phyloP scores from a whole-genome alignment of 2,888 invertebrate genomes.

The Drosophila tripunctata region DNA sequence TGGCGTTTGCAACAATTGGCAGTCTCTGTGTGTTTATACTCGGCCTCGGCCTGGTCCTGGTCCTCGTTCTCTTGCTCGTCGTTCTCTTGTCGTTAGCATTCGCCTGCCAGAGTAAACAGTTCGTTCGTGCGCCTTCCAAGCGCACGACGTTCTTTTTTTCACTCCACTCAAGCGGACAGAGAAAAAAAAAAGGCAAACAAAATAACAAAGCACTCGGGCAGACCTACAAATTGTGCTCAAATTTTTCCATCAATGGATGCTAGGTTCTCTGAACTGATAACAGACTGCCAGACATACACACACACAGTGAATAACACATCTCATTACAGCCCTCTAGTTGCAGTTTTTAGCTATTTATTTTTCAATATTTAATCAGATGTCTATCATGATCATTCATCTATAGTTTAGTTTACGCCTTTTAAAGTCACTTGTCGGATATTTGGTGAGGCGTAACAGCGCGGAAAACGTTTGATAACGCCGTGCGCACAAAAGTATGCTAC shows the following conservation, averaged over 20 bases:
- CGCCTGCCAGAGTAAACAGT: conserved; percentile 71
- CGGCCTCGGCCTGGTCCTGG: conserved; percentile 15
- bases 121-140: conserved; percentile 54
- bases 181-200: background rate
- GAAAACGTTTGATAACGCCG: conserved; percentile 76
- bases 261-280: conserved; percentile 68
- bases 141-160: conserved; percentile 34
- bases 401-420: background rate
- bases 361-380: background rate
- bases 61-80: conserved; percentile 18
- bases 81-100: conserved; percentile 30
- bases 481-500: conserved; percentile 61
- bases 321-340: conserved; percentile 1
- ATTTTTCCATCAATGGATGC: conserved; percentile 73
- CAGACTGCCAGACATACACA: conserved; percentile 32
- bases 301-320: too few species aligned
- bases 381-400: conserved; percentile 1
- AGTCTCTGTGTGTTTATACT: conserved; percentile 50
- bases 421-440: conserved; percentile 10
- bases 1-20: conserved; percentile 79
- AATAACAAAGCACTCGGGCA: conserved; percentile 35
- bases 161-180: conserved; percentile 51
- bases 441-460: conserved; percentile 75
- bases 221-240: conserved; percentile 48
- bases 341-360: background rate